Base-by-base conservation (phyloP, 1,140 invertebrate genomes). In the Eumeta japonica region DNA sequence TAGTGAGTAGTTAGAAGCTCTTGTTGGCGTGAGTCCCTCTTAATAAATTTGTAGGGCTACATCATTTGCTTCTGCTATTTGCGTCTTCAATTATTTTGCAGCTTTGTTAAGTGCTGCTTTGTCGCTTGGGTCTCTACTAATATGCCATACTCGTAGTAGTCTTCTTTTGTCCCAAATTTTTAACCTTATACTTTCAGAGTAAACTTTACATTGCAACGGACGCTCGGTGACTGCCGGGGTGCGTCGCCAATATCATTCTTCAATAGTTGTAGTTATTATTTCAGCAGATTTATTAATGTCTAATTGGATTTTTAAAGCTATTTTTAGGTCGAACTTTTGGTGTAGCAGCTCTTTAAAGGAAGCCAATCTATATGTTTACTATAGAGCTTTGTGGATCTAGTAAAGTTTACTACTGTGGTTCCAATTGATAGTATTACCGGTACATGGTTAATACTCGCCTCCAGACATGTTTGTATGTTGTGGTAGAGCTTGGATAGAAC, bases 331-430 rank as follows among this genome's bases (percentile, higher is more conserved):
- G n/a, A n/a, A n/a, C n/a, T n/a, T n/a, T n/a, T n/a, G n/a, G n/a
- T n/a, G n/a, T n/a, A n/a, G n/a, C n/a, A n/a, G n/a, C n/a, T n/a
- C n/a, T n/a, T n/a, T n/a, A n/a, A n/a, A n/a, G n/a, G n/a, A n/a
- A n/a, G n/a, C n/a, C 43, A 52, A 16, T 52, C 43, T 4, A 44
- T 48, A 5, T 19, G 2, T 3, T 35, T 34, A 32, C 46, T 48
- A 14, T 31, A 44, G 5, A 48, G 15, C 2, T 11, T 31, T 5
- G 32, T n/a, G n/a, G n/a, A n/a, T n/a, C n/a, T n/a, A n/a, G n/a
- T n/a, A n/a, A n/a, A n/a, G n/a, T n/a, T n/a, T 16, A 10, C n/a
- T 29, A 12, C 30, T 18, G 13, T 2, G 15, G 4, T 28, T 41
- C 39, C 3, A 46, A n/a, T n/a, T n/a, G n/a, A n/a, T n/a, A n/a